Evolutionary conservation across 1,140 invertebrate genomes (phyloP), one percentile per base, ranked within the genome.

Genomic region (Neotoxoptera formosana): DNA sequence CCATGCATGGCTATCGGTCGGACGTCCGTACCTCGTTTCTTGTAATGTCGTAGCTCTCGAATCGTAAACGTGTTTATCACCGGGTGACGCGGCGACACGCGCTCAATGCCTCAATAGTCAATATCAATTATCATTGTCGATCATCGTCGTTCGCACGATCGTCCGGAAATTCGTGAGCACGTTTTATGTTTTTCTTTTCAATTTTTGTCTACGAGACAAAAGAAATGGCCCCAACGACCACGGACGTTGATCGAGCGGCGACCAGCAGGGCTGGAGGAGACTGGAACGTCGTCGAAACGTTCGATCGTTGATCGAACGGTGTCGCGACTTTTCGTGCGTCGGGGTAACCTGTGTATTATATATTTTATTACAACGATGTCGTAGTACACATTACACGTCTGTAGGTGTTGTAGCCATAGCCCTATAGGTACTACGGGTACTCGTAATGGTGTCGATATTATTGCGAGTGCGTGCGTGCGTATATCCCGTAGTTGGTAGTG

Each of bases 401-500:
- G 41, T 41, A 41, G 41, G 41, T 41, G 41, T 41, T 41, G 41
- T 41, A n/a, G n/a, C n/a, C n/a, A 41, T 41, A 41, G 41, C 41
- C 41, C 41, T 41, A 41, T 41, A 41, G 83, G 41, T 47, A 25
- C 6, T 48, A 47, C 20, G 36, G 17, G 3, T 41, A 41, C 9
- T 76, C 81, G 17, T 76, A 45, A 45, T 23, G 45, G 90, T 92
- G 67, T 92, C 41, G 91, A 83, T 81, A 34, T 48, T 84, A 45
- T 45, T 93, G 91, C 91, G 91, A 86, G 91, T 93, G 91, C 91
- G 91, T 56, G 48, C 23, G 34, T 30, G 14, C 8, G 91, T 56
- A 86, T 93, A 86, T 56, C 36, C 34, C 84, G 48, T 93, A 56
- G 91, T 93, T 93, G 91, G 91, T 93, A 93, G 48, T 86, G 91